These are phyloP conservation scores for Stictonetta naevosa DNA, from an alignment of 2,113 vertebrate species.

Conservation along the genomic window DNA sequence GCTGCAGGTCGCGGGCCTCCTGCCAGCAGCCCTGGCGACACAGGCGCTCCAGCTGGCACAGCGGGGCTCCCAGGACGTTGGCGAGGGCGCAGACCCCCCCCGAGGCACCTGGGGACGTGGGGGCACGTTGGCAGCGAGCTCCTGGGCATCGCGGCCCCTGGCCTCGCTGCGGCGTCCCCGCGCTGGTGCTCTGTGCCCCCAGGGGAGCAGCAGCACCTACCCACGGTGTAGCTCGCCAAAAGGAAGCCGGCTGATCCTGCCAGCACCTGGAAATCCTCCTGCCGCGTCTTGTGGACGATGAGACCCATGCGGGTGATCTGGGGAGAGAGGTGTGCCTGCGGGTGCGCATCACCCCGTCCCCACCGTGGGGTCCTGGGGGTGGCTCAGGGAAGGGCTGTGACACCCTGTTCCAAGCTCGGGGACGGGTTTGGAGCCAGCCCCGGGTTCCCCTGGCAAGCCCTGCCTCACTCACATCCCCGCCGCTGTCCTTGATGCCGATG, in stretches of 20 bases:
- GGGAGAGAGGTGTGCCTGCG: not conserved
- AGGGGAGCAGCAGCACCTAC: slow-evolving; percentile 71
- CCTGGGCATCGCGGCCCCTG: fast-evolving
- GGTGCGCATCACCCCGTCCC: fast-evolving
- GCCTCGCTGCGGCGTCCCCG: fast-evolving
- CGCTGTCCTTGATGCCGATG: slow-evolving; percentile 93
- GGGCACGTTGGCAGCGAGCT: not conserved
- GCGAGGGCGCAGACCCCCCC: slow-evolving; percentile 92
- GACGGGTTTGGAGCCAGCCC: not conserved
- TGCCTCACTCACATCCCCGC: slow-evolving; percentile 88
- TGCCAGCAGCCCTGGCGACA: slow-evolving; percentile 86
- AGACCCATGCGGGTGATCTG: slow-evolving; percentile 90
- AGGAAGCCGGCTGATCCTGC: slow-evolving; percentile 92
- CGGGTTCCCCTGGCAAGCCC: not conserved
- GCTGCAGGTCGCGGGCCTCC: slow-evolving; percentile 87
- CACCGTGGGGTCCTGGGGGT: no score
- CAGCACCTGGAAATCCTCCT: slow-evolving; percentile 89
- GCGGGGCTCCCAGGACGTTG: slow-evolving; percentile 86
- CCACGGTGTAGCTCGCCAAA: slow-evolving; percentile 87
- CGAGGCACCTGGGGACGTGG: slow-evolving; percentile 80
- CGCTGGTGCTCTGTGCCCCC: fast-evolving
- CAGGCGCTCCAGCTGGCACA: slow-evolving; percentile 89
- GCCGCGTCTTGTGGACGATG: slow-evolving; percentile 86
- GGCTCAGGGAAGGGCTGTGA: not conserved
- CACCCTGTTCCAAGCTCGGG: not conserved